Conservation (phyloP, 2,888 invertebrate species). For the Nemoura dubitans region DNA sequence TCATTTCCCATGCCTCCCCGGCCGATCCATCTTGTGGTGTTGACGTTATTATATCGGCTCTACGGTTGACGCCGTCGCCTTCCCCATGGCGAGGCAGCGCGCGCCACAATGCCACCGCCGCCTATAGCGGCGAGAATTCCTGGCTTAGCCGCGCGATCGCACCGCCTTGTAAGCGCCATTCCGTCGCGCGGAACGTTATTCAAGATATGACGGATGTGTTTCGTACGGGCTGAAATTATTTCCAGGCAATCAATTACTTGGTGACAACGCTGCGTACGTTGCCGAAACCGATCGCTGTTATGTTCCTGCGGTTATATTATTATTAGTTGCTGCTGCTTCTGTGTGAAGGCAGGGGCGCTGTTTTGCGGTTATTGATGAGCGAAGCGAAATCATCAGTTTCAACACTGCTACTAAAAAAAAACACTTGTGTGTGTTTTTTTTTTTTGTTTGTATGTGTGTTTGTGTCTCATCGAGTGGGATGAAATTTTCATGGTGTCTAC, state of each 20-base stretch:
- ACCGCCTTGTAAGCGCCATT: slow-evolving; percentile 17
- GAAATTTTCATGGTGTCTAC: no score
- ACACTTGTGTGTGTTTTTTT: no score
- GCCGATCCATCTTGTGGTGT: slow-evolving; percentile 47
- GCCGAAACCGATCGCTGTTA: slow-evolving; percentile 7
- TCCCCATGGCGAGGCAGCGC: no score
- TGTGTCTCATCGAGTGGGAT: no score
- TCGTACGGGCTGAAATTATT: background rate
- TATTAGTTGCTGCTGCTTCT: background rate
- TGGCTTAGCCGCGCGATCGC: slow-evolving; percentile 24
- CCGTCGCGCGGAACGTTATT: slow-evolving; percentile 14
- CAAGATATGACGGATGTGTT: slow-evolving; percentile 37
- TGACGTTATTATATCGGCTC: slow-evolving; percentile 45
- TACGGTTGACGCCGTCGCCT: background rate
- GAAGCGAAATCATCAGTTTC: background rate
- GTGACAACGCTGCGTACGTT: background rate
- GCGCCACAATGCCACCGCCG: slow-evolving; percentile 27
- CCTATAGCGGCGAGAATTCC: slow-evolving; percentile 10
- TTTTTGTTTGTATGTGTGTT: no score
- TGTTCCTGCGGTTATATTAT: background rate
- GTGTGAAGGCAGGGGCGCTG: background rate
- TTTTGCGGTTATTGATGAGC: background rate
- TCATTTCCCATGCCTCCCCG: background rate
- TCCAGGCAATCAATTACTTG: slow-evolving; percentile 38
- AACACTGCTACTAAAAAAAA: no score